Percentiles rank a stretch among this genome's conserved stretches.
Evolutionary conservation across 2,888 invertebrate genomes (phyloP).

Genomic region (Acanthosoma haemorrhoidale): DNA sequence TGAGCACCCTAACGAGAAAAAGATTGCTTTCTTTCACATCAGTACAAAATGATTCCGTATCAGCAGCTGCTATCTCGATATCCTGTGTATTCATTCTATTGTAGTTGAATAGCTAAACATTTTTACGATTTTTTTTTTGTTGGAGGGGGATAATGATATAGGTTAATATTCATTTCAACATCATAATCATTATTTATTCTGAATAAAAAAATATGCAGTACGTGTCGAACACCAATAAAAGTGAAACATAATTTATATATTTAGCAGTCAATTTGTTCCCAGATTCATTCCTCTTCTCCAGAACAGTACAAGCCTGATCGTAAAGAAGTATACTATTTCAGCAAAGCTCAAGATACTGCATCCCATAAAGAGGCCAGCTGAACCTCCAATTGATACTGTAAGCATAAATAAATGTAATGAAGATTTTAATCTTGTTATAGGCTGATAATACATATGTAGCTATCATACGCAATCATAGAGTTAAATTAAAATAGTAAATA

Average conservation of each 20-base stretch:
- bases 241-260: not conserved
- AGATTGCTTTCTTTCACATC: not conserved
- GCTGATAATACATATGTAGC: too few species aligned
- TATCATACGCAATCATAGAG: too few species aligned
- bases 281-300: slow-evolving; percentile 1
- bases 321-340: slow-evolving; percentile 67
- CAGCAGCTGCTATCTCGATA: not conserved
- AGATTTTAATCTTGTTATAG: too few species aligned
- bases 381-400: slow-evolving; percentile 68
- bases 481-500: not conserved
- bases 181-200: too few species aligned
- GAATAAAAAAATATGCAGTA: too few species aligned
- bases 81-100: too few species aligned
- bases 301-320: slow-evolving; percentile 55
- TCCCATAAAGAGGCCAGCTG: slow-evolving; percentile 70
- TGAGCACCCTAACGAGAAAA: not conserved
- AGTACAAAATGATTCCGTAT: not conserved
- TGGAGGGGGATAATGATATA: too few species aligned
- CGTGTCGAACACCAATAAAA: too few species aligned
- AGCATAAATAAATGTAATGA: slow-evolving; percentile 26
- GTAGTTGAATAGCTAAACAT: too few species aligned
- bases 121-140: too few species aligned
- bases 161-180: too few species aligned
- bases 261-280: not conserved
- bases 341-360: slow-evolving; percentile 70